Evolutionary conservation across 1,140 invertebrate species (phyloP).

Genomic region (Microplitis mediator): DNA sequence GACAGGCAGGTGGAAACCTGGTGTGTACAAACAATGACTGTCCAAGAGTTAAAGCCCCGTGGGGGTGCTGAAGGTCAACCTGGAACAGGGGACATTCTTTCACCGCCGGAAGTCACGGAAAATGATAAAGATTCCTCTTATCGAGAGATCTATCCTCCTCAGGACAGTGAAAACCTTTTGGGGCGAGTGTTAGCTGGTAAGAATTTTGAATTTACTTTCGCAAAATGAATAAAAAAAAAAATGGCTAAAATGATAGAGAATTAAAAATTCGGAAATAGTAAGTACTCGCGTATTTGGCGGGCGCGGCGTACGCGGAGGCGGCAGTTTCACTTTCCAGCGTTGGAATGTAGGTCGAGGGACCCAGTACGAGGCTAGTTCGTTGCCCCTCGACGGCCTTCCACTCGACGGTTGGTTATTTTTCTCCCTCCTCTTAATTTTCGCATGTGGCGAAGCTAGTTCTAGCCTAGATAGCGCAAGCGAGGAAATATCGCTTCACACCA

Average conservation of each 20-base stretch:
- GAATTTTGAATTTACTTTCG: slow-evolving; percentile 14
- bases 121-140: slow-evolving; percentile 47
- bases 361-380: slow-evolving; percentile 63
- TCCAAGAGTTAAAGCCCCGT: slow-evolving; percentile 58
- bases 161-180: slow-evolving; percentile 60
- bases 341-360: slow-evolving; percentile 62
- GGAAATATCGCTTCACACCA: not conserved
- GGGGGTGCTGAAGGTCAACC: slow-evolving; percentile 50
- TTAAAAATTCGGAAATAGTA: not conserved
- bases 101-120: slow-evolving; percentile 47
- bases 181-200: slow-evolving; percentile 61
- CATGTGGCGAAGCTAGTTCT: slow-evolving; percentile 11
- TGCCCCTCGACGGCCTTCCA: slow-evolving; percentile 62
- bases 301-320: slow-evolving; percentile 39
- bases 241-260: not conserved
- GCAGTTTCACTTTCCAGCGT: slow-evolving; percentile 63
- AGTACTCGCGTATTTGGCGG: slow-evolving; percentile 13
- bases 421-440: slow-evolving; percentile 19
- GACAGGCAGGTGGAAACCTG: slow-evolving; percentile 42
- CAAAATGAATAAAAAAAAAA: slow-evolving; percentile 6
- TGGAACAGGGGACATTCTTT: slow-evolving; percentile 49
- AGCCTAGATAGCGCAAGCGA: slow-evolving; percentile 29
- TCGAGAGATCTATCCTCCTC: slow-evolving; percentile 32
- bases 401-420: slow-evolving; percentile 55
- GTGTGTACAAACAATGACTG: slow-evolving; percentile 54